Evolutionary conservation across 2,113 vertebrate genomes (phyloP).

Genomic region (Labeo rohita): DNA sequence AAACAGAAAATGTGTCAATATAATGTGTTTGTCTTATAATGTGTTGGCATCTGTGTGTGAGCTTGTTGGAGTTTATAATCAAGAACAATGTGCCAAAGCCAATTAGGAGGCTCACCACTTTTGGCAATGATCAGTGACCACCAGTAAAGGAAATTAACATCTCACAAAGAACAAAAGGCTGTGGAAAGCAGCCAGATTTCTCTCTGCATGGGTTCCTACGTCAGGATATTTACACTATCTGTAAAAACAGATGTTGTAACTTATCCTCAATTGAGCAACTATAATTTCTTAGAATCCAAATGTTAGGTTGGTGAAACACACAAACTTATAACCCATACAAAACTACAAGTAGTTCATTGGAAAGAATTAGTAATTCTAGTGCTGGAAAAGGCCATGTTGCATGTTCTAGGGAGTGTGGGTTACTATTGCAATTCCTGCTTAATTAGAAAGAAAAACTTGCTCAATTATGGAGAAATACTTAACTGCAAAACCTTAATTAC

Average conservation of each 20-base stretch:
- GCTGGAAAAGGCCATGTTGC: neutral
- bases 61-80: neutral
- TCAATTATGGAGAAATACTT: neutral
- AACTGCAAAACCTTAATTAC: neutral
- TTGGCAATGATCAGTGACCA: constrained; percentile 50
- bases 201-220: constrained; percentile 43
- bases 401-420: neutral
- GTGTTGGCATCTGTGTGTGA: neutral
- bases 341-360: neutral
- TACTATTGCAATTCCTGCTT: neutral
- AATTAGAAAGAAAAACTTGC: neutral
- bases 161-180: constrained; percentile 42
- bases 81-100: constrained; percentile 34
- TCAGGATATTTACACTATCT: constrained; percentile 44
- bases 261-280: constrained; percentile 19
- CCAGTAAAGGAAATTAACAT: constrained; percentile 57
- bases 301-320: neutral
- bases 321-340: neutral
- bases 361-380: neutral
- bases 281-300: neutral
- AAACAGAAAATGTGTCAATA: too few relatives aligned
- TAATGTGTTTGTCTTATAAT: neutral
- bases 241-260: constrained; percentile 44
- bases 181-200: constrained; percentile 36
- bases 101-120: constrained; percentile 30